phyloP scores from a whole-genome alignment of 2,888 invertebrate genomes.

The Dynastes tityus region DNA sequence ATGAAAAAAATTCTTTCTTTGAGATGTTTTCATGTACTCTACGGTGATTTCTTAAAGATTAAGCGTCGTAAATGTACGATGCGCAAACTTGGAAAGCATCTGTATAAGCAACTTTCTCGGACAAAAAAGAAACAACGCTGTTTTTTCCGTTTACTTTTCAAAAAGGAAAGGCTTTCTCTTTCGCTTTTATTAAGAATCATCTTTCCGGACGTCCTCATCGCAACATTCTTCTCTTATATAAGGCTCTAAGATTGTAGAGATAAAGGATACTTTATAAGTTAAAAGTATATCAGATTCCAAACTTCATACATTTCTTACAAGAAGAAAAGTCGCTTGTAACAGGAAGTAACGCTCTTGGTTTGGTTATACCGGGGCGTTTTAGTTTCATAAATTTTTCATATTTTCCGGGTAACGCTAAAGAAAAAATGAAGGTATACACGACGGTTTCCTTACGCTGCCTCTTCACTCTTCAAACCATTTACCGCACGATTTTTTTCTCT shows the following conservation, averaged over 20 bases:
- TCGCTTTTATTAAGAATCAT: conserved; percentile 24
- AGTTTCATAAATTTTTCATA: conserved; percentile 50
- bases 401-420: conserved; percentile 39
- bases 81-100: conserved; percentile 11
- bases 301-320: conserved; percentile 50
- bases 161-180: conserved; percentile 7
- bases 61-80: conserved; percentile 17
- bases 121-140: conserved; percentile 8
- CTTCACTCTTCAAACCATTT: conserved; percentile 26
- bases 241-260: conserved; percentile 39
- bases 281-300: conserved; percentile 49
- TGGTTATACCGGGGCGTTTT: conserved; percentile 34
- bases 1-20: not conserved
- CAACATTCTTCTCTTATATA: conserved; percentile 27
- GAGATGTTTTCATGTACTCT: not conserved
- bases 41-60: conserved; percentile 2
- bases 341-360: conserved; percentile 36
- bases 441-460: conserved; percentile 1
- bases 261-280: conserved; percentile 47
- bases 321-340: conserved; percentile 4
- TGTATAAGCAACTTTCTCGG: conserved; percentile 3
- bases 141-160: conserved; percentile 15
- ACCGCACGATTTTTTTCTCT: conserved; percentile 21
- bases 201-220: conserved; percentile 26
- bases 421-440: conserved; percentile 39